Conservation (phyloP, 2,888 invertebrate species). For the Mesorhabditis spiculigera region DNA sequence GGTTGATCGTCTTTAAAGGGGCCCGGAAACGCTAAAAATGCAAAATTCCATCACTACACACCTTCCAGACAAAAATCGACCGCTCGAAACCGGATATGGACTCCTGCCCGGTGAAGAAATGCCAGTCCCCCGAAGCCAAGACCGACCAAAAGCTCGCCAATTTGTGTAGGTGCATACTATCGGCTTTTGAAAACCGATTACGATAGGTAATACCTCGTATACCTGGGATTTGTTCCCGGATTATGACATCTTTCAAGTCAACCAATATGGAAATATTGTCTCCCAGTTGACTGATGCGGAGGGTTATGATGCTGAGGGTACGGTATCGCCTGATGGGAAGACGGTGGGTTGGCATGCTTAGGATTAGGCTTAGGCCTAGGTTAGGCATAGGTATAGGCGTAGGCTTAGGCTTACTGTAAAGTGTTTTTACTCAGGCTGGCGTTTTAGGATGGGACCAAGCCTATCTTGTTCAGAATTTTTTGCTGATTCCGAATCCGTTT, state of each 20-base stretch:
- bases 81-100: constrained; percentile 7
- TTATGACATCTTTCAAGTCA: constrained; percentile 35
- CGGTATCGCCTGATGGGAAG: constrained; percentile 19
- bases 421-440: no score
- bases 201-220: constrained; percentile 21
- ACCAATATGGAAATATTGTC: constrained; percentile 33
- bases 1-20: no score
- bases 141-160: constrained; percentile 12
- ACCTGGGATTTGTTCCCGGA: constrained; percentile 37
- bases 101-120: constrained; percentile 28
- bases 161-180: constrained; percentile 10
- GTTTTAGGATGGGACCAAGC: no score
- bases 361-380: no score
- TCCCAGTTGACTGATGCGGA: constrained; percentile 24
- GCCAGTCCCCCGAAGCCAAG: constrained; percentile 9
- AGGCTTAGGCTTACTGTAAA: no score
- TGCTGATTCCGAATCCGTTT: no score
- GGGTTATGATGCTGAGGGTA: constrained; percentile 37
- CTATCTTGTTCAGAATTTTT: no score
- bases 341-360: not conserved
- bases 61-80: not conserved
- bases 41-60: not conserved
- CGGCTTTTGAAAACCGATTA: not conserved
- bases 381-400: no score
- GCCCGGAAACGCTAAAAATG: no score